Conservation (phyloP, 2,888 invertebrate genomes). For the Euplagia quadripunctaria region DNA sequence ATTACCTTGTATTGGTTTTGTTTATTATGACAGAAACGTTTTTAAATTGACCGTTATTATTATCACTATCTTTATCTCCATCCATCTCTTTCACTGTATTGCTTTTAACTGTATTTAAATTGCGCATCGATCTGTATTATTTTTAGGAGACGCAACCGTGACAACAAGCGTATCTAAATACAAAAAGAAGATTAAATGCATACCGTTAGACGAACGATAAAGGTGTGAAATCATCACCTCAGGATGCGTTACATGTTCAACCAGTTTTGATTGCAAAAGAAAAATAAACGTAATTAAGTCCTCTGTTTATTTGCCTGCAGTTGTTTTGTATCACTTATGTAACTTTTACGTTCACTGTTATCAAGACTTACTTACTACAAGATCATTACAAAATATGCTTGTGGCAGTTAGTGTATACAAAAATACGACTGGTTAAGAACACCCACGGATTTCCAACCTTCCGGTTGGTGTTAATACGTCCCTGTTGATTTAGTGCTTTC, state of each 20-base stretch:
- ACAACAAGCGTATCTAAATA: conserved; percentile 55
- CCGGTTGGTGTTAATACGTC: conserved; percentile 82
- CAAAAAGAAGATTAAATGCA: conserved; percentile 58
- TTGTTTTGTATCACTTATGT: not conserved
- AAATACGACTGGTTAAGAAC: conserved; percentile 80
- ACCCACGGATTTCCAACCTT: conserved; percentile 80
- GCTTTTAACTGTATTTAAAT: not conserved
- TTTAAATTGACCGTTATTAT: conserved; percentile 15
- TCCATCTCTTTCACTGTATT: not conserved
- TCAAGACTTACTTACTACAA: conserved; percentile 69
- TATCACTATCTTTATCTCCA: not conserved
- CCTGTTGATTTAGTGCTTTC: conserved; percentile 79
- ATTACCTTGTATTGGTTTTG: conserved; percentile 45
- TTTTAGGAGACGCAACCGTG: conserved; percentile 57
- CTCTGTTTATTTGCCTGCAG: conserved; percentile 10
- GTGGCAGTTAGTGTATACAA: conserved; percentile 73
- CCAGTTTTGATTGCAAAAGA: conserved; percentile 22
- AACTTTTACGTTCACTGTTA: conserved; percentile 46
- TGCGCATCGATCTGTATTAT: conserved; percentile 20
- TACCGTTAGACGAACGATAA: conserved; percentile 64
- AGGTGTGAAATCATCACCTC: conserved; percentile 57
- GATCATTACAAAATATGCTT: conserved; percentile 60
- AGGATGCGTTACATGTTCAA: conserved; percentile 41
- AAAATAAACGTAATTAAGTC: conserved; percentile 8
- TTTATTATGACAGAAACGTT: conserved; percentile 15